Percentiles rank a stretch among this genome's conserved stretches.
These are phyloP conservation scores for Erebia epiphron DNA, from an alignment of 2,888 invertebrate species.

Conservation along the genomic window DNA sequence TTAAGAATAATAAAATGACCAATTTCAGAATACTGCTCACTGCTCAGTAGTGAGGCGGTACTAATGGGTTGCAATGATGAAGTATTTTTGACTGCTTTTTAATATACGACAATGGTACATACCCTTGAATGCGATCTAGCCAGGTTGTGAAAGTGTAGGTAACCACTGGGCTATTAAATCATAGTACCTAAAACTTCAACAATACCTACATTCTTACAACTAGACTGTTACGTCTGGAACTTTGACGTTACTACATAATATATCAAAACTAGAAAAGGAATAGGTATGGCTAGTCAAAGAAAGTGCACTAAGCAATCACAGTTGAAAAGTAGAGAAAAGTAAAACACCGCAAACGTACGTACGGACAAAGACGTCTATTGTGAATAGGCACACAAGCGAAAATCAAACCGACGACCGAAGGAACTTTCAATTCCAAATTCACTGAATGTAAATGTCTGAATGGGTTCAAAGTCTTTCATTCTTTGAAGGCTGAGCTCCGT, in stretches of 20 bases:
- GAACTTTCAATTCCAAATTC: conserved; percentile 30
- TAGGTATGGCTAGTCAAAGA: neutral
- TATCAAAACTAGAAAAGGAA: neutral
- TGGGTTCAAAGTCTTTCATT: conserved; percentile 31
- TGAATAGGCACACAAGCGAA: conserved; percentile 30
- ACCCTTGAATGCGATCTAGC: no score
- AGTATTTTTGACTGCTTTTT: no score
- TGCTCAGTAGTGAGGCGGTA: no score
- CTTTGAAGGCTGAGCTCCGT: conserved; percentile 24
- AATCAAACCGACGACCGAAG: conserved; percentile 28
- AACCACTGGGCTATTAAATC: no score
- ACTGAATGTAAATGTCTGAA: conserved; percentile 35
- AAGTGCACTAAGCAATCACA: conserved; percentile 13
- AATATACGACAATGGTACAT: no score
- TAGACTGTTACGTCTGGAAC: neutral
- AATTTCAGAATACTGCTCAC: no score
- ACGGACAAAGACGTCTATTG: conserved; percentile 29
- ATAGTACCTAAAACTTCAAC: neutral
- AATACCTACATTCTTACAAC: no score
- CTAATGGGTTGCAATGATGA: no score
- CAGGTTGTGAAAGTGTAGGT: no score
- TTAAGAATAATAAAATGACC: no score
- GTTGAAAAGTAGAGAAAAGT: conserved; percentile 26
- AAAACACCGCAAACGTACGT: conserved; percentile 23
- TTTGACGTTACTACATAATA: neutral